Conservation (phyloP, 64 coral and sea anemone species). For the Anthopleura sola region DNA sequence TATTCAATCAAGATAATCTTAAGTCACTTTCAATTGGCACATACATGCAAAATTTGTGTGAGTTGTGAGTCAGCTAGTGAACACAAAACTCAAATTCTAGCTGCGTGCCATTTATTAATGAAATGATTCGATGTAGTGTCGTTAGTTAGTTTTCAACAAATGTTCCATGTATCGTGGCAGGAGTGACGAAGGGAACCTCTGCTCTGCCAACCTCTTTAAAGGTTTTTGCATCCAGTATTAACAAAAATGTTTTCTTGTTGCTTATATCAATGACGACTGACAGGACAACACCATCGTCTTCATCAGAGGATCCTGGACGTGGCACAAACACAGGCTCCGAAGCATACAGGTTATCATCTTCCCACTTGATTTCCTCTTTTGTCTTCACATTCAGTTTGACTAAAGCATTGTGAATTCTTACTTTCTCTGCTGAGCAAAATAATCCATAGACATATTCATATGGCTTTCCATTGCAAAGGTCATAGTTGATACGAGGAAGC, state of each 20-base stretch:
- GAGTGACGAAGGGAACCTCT: conserved; percentile 34
- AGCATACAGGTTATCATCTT: conserved; percentile 23
- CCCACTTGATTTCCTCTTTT: conserved; percentile 53
- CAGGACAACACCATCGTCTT: conserved; percentile 82
- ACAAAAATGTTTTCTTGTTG: conserved; percentile 60
- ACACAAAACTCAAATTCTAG: no score
- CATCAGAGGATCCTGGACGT: conserved; percentile 41
- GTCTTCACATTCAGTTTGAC: conserved; percentile 64
- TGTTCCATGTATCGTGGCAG: conserved; percentile 58
- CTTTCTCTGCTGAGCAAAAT: neutral
- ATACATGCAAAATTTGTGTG: no score
- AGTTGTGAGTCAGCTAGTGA: no score
- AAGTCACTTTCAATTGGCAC: no score
- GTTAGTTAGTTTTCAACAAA: conserved; percentile 35
- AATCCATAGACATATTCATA: conserved; percentile 67
- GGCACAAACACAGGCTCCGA: conserved; percentile 85
- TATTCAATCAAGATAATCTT: no score
- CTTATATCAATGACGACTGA: conserved; percentile 63
- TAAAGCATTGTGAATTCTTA: conserved; percentile 7
- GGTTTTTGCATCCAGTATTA: conserved; percentile 63
- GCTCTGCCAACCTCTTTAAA: conserved; percentile 72
- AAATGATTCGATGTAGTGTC: no score
- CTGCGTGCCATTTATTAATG: no score
- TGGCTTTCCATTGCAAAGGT: conserved; percentile 45
- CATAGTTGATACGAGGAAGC: conserved; percentile 77